phyloP scores from a whole-genome alignment of 2,797 vertebrate species.

The Sylvilagus floridanus region DNA sequence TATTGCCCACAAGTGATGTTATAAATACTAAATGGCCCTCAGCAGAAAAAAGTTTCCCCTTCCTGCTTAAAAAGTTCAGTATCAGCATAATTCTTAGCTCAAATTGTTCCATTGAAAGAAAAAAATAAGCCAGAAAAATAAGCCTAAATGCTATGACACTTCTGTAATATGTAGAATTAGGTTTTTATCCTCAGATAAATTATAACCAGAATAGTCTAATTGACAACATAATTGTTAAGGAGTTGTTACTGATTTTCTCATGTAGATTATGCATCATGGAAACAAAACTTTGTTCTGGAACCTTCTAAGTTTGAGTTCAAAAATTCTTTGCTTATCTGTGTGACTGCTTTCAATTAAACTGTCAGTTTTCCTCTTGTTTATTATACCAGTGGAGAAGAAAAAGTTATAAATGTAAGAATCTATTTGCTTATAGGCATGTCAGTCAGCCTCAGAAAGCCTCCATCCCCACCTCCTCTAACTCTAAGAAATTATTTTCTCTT shows the following conservation, averaged over 20 bases:
- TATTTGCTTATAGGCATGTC: background rate
- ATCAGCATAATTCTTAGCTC: constrained; percentile 13
- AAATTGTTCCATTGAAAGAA: background rate
- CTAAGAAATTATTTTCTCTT: background rate
- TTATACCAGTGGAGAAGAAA: background rate
- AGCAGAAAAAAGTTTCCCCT: too few species aligned
- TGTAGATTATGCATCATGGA: background rate
- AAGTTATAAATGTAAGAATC: background rate
- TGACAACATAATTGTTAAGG: background rate
- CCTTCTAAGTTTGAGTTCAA: background rate
- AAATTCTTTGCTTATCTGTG: constrained; percentile 11
- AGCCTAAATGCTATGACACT: background rate
- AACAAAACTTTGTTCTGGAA: background rate
- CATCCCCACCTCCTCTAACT: background rate
- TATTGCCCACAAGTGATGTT: too few species aligned
- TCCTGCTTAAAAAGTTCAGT: background rate
- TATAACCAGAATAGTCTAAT: background rate
- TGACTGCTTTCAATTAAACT: background rate
- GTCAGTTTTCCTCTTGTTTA: background rate
- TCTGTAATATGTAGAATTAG: background rate
- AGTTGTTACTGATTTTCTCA: constrained; percentile 11
- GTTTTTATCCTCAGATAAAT: background rate
- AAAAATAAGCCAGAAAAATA: background rate
- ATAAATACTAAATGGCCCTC: too few species aligned
- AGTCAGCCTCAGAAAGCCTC: background rate